These are phyloP conservation scores for Hybos culiciformis DNA, from an alignment of 2,888 invertebrate species.

Conservation along the genomic window DNA sequence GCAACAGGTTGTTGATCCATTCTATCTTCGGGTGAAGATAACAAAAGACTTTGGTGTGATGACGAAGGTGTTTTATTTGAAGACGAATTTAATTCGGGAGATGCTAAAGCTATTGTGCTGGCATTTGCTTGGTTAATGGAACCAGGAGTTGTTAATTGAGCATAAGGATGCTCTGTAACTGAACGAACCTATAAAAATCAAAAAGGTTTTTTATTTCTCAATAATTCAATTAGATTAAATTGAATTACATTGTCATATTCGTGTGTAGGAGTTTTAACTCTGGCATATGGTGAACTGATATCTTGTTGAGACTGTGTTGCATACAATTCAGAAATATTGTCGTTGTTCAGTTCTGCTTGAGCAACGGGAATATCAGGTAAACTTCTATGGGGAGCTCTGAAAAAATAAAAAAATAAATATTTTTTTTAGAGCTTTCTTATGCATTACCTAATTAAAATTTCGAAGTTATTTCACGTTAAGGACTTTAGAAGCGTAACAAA, in stretches of 20 bases:
- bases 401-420: no score
- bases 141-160: conserved; percentile 32
- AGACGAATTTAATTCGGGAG: conserved; percentile 11
- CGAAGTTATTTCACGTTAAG: no score
- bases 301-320: conserved; percentile 63
- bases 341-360: conserved; percentile 44
- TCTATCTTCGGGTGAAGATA: conserved; percentile 1
- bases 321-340: conserved; percentile 72
- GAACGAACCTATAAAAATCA: conserved; percentile 23
- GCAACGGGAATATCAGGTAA: conserved; percentile 73
- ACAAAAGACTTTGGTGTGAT: conserved; percentile 18
- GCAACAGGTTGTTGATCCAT: conserved; percentile 13
- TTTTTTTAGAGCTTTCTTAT: no score
- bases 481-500: no score
- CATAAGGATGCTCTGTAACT: conserved; percentile 33
- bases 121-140: conserved; percentile 14
- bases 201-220: not conserved
- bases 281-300: conserved; percentile 48
- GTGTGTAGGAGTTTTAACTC: conserved; percentile 50
- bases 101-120: conserved; percentile 3
- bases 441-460: no score
- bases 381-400: conserved; percentile 51
- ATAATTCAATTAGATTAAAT: not conserved
- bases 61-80: conserved; percentile 17
- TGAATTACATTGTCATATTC: conserved; percentile 43